These are phyloP conservation scores for Cuculus canorus DNA, from an alignment of 2,797 vertebrate genomes.

Conservation along the genomic window DNA sequence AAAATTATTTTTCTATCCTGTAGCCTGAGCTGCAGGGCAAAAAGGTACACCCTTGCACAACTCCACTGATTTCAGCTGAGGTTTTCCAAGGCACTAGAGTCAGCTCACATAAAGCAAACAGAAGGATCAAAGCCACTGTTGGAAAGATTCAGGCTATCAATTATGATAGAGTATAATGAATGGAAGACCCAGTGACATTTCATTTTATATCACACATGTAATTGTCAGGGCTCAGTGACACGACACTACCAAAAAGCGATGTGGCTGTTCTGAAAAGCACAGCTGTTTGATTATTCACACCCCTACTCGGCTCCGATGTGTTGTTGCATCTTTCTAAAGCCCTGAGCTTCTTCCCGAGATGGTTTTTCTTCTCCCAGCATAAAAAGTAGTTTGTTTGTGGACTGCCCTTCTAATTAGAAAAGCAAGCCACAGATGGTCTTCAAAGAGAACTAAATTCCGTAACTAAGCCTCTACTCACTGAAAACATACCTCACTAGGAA, in stretches of 20 bases:
- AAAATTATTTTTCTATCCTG: neutral
- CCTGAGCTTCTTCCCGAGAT: neutral
- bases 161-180: conserved; percentile 39
- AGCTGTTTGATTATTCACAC: neutral
- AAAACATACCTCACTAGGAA: conserved; percentile 1
- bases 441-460: conserved; percentile 24
- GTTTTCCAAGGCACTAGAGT: conserved; percentile 3
- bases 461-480: conserved; percentile 24
- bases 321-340: neutral
- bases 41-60: neutral
- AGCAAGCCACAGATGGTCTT: conserved; percentile 48
- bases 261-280: conserved; percentile 20
- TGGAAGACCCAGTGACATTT: conserved; percentile 26
- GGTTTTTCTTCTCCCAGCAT: neutral
- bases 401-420: conserved; percentile 33
- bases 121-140: conserved; percentile 1
- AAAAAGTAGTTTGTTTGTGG: conserved; percentile 1
- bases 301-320: neutral
- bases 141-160: conserved; percentile 8
- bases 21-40: neutral
- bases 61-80: neutral
- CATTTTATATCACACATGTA: conserved; percentile 52
- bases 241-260: neutral
- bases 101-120: conserved; percentile 17
- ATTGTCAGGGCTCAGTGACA: neutral